phyloP scores from a whole-genome alignment of 1,140 invertebrate species.

The Phenacoccus solenopsis region DNA sequence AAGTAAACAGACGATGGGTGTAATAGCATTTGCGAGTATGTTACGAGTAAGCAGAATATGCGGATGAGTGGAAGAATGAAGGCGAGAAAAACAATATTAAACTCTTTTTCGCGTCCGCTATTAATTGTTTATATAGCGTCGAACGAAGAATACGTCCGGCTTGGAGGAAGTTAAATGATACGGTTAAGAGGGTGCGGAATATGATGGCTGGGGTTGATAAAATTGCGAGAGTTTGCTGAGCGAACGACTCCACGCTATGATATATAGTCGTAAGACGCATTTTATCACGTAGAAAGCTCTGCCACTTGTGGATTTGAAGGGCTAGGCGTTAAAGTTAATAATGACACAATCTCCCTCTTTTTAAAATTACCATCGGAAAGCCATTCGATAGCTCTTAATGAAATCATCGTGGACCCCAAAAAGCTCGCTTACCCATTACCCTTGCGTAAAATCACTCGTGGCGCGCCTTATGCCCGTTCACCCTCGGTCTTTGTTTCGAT shows the following conservation, averaged over 20 bases:
- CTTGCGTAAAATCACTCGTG: neutral
- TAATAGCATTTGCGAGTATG: no score
- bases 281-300: conserved; percentile 15
- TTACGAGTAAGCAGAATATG: no score
- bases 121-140: neutral
- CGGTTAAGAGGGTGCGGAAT: conserved; percentile 10
- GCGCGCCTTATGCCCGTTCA: neutral
- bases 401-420: conserved; percentile 7
- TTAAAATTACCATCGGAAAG: conserved; percentile 12
- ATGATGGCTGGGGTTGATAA: conserved; percentile 15
- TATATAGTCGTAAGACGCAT: conserved; percentile 11
- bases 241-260: conserved; percentile 1
- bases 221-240: no score
- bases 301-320: conserved; percentile 17
- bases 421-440: neutral
- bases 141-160: neutral
- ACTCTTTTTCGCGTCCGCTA: neutral
- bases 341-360: conserved; percentile 12
- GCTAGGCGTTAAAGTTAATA: conserved; percentile 15
- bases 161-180: neutral
- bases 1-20: no score
- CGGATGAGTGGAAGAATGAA: neutral
- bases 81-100: neutral
- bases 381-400: conserved; percentile 15
- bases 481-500: neutral